Base-by-base conservation (phyloP, 2,113 vertebrate species). In the Erythrolamprus reginae region DNA sequence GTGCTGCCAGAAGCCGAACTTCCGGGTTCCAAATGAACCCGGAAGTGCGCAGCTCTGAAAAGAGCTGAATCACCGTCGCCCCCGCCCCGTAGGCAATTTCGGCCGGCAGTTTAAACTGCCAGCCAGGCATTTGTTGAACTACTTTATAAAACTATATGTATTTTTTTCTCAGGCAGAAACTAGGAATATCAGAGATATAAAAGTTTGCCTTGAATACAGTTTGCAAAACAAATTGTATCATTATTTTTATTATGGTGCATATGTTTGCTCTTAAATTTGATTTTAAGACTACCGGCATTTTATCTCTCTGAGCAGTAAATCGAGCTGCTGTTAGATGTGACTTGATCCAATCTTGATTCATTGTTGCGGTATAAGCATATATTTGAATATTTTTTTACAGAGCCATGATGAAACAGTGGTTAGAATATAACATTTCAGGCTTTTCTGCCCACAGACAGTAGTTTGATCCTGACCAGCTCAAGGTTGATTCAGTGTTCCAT, bases 161-260 rank as follows among this genome's bases (percentile, higher is more conserved):
- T 45, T 6, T 87, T 28, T 89, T 94, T 95, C 24, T 23, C 95
- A 99, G 99, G 98, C 98, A 97, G 98, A 98, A 97, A 96, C 97
- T 89, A 97, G 93, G 84, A 99, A 99, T 97, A 96, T 97, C 94
- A 99, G 98, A 89, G 97, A 98, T 48, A 96, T 99, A 96, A 98
- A 96, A 95, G 97, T 99, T 85, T 97, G 97, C 87, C 97, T 99
- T 95, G 98, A 99, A 95, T 98, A 98, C 97, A 98, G 97, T 97
- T 97, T 99, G 94, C 97, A 98, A 89, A 98, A 98, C 87, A 96
- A 96, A 82, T 95, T 97, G n/a, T 97, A 97, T 89, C 97, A 96
- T 93, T 97, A 95, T 90, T 95, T 97, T 94, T 98, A 98, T 98
- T 99, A 98, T 90, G 65, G 45, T 65, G 45, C 89, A 84, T 90